Percentiles rank a stretch among this genome's conserved stretches.
Conservation (phyloP, 2,113 vertebrate genomes). For the Epinephelus lanceolatus region DNA sequence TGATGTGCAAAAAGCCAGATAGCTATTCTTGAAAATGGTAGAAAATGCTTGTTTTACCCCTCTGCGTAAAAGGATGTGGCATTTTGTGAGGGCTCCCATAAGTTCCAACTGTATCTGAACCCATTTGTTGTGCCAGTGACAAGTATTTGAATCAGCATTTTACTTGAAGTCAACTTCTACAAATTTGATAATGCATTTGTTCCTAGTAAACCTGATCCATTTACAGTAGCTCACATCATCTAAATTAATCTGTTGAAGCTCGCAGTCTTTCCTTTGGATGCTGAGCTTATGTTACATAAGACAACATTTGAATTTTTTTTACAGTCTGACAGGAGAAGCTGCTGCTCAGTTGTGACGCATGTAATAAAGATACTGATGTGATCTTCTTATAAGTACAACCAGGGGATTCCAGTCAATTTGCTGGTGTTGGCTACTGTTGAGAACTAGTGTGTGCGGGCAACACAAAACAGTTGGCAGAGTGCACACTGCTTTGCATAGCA, state of each 20-base stretch:
- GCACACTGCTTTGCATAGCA: no score
- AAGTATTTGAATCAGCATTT: neutral
- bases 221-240: no score
- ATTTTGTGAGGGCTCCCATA: no score
- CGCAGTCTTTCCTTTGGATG: neutral
- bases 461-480: neutral
- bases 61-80: no score
- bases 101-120: no score
- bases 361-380: neutral
- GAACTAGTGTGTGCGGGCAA: neutral
- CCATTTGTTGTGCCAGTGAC: neutral
- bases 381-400: neutral
- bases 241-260: neutral
- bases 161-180: neutral
- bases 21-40: no score
- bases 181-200: neutral
- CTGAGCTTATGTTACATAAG: neutral
- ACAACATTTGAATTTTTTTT: no score
- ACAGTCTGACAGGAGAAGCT: neutral
- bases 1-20: no score
- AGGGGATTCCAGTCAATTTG: neutral
- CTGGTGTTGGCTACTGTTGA: neutral
- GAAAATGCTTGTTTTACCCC: no score
- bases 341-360: neutral
- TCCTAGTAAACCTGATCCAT: neutral